These are phyloP conservation scores for Spheniscus mendiculus DNA, from an alignment of 2,113 vertebrate species.

Conservation along the genomic window DNA sequence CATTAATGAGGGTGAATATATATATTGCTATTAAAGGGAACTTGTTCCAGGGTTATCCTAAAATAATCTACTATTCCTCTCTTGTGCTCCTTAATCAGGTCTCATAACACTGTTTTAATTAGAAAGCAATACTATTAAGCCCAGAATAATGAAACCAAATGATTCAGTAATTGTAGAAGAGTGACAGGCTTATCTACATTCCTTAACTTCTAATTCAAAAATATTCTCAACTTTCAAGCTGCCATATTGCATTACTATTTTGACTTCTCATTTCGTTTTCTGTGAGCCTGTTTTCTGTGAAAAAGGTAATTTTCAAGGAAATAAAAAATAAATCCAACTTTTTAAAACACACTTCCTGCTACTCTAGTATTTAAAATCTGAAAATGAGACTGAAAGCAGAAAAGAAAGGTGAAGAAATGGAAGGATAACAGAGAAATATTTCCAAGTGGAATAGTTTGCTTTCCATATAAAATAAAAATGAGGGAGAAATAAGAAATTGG, in stretches of 20 bases:
- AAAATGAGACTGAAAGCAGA: neutral
- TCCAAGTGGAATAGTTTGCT: neutral
- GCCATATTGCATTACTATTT: neutral
- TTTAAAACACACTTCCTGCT: neutral
- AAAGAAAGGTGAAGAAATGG: neutral
- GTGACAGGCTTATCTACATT: neutral
- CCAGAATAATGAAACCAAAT: conserved; percentile 9
- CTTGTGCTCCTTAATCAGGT: neutral
- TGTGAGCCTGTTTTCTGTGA: neutral
- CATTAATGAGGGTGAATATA: neutral
- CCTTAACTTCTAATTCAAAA: neutral
- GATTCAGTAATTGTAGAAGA: neutral
- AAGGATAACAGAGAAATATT: neutral
- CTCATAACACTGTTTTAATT: neutral
- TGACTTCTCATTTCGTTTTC: neutral
- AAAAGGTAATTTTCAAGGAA: neutral
- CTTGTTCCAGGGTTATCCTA: neutral
- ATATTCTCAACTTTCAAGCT: neutral
- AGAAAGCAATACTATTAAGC: neutral
- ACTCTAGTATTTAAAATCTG: neutral
- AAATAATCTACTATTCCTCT: neutral
- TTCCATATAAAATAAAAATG: neutral
- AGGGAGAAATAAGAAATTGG: neutral
- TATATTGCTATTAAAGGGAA: neutral
- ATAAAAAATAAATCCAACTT: neutral